A percentile compares a stretch with the other conserved stretches of the same genome.
These are phyloP conservation scores for Drosophila kepulauana DNA, from an alignment of 1,140 invertebrate genomes.

Conservation along the genomic window DNA sequence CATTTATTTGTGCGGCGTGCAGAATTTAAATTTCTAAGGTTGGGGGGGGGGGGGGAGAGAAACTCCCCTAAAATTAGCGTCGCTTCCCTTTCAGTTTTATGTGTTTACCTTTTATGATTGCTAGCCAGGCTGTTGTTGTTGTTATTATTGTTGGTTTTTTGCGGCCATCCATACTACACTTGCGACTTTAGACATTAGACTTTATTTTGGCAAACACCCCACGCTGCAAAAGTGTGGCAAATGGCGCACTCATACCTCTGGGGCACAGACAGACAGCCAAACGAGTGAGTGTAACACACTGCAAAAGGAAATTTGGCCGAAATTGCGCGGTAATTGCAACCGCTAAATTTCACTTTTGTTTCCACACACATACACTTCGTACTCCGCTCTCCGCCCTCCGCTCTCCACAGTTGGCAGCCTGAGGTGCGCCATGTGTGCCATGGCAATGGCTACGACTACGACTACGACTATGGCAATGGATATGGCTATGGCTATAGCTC, in stretches of 20 bases:
- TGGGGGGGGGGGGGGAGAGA: neutral
- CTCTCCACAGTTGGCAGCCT: no score
- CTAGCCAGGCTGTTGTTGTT: constrained; percentile 48
- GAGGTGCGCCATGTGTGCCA: constrained; percentile 37
- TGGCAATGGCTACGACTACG: constrained; percentile 17
- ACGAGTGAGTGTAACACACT: constrained; percentile 25
- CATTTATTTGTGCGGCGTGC: constrained; percentile 58
- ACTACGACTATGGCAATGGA: constrained; percentile 7
- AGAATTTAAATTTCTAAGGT: constrained; percentile 71
- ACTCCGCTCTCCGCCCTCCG: no score
- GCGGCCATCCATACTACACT: constrained; percentile 36
- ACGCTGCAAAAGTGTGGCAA: constrained; percentile 67
- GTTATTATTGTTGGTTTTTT: constrained; percentile 27
- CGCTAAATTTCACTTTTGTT: constrained; percentile 82
- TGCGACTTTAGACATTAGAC: constrained; percentile 34
- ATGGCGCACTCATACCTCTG: constrained; percentile 50
- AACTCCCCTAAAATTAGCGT: constrained; percentile 57
- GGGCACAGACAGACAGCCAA: constrained; percentile 4
- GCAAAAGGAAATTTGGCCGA: constrained; percentile 75
- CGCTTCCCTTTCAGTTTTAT: constrained; percentile 50
- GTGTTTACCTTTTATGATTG: constrained; percentile 69
- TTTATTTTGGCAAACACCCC: constrained; percentile 52
- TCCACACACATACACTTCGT: constrained; percentile 6
- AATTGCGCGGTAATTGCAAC: constrained; percentile 82
- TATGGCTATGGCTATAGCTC: constrained; percentile 25